A percentile compares a stretch with the other conserved stretches of the same genome.
Conservation (phyloP, 2,797 vertebrate genomes). For the Fundulus diaphanus region DNA sequence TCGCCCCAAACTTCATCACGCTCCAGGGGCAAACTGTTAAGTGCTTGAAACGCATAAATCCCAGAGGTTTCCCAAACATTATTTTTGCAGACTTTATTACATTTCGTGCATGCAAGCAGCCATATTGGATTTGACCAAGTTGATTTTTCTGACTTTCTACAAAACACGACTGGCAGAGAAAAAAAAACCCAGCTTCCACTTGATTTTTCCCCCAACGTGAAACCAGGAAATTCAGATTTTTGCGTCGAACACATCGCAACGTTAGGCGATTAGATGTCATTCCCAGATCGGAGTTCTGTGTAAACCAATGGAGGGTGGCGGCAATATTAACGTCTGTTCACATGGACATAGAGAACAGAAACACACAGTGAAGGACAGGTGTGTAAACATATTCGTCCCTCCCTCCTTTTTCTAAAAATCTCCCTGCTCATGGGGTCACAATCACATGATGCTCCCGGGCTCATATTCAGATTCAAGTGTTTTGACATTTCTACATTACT, state of each 20-base stretch:
- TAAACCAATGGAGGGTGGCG: not conserved
- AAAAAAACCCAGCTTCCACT: not conserved
- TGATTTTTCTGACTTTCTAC: not conserved
- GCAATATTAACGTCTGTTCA: not conserved
- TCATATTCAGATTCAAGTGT: constrained; percentile 61
- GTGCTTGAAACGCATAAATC: no score
- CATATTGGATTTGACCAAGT: not conserved
- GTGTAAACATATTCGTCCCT: constrained; percentile 71
- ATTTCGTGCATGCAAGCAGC: not conserved
- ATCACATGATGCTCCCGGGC: constrained; percentile 51
- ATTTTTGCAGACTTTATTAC: not conserved
- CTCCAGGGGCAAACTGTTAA: not conserved
- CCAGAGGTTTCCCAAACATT: not conserved
- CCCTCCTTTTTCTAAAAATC: constrained; percentile 60
- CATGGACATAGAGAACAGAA: constrained; percentile 40
- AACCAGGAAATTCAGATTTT: not conserved
- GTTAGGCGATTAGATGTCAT: not conserved
- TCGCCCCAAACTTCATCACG: not conserved
- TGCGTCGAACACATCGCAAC: not conserved
- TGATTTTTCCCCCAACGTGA: not conserved
- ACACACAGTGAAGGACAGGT: constrained; percentile 51
- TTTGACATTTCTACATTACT: constrained; percentile 18
- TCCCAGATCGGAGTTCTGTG: not conserved
- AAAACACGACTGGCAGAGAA: not conserved
- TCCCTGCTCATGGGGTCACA: constrained; percentile 26